Conservation (phyloP, 2,113 vertebrate species). For the Syngnathoides biaculeatus region DNA sequence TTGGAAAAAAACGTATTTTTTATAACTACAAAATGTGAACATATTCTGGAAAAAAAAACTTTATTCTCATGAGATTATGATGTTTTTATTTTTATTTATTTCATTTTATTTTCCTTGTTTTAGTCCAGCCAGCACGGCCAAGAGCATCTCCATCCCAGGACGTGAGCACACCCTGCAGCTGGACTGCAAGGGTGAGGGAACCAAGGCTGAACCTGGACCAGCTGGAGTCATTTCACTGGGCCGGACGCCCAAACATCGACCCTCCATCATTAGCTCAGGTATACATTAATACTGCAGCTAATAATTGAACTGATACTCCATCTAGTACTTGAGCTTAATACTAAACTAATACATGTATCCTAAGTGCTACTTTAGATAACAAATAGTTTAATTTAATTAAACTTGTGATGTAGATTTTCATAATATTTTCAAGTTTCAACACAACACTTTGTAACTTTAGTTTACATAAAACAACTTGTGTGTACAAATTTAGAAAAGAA, state of each 20-base stretch:
- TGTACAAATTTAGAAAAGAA: too few species aligned
- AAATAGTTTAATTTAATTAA: too few species aligned
- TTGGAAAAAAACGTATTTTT: neutral
- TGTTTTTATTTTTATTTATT: neutral
- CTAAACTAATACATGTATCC: too few species aligned
- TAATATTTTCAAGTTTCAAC: too few species aligned
- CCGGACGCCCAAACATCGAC: conserved; percentile 74
- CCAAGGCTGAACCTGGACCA: conserved; percentile 53
- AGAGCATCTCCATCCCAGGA: conserved; percentile 86
- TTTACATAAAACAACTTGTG: too few species aligned
- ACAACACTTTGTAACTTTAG: too few species aligned
- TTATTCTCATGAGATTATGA: too few species aligned
- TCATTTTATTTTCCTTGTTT: neutral
- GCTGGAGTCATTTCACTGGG: conserved; percentile 71
- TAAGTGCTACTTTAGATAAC: too few species aligned
- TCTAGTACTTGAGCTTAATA: too few species aligned
- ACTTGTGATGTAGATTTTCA: too few species aligned
- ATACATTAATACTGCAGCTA: neutral
- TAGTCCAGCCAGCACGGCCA: conserved; percentile 83
- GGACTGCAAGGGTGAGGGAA: conserved; percentile 94
- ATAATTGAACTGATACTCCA: too few species aligned
- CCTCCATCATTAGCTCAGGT: conserved; percentile 86
- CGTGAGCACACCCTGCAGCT: conserved; percentile 90
- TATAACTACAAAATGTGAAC: neutral
- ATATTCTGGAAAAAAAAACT: too few species aligned